Evolutionary conservation across 2,113 vertebrate genomes (phyloP), one percentile per base, ranked within the genome.

Genomic region (Cacatua alba): DNA sequence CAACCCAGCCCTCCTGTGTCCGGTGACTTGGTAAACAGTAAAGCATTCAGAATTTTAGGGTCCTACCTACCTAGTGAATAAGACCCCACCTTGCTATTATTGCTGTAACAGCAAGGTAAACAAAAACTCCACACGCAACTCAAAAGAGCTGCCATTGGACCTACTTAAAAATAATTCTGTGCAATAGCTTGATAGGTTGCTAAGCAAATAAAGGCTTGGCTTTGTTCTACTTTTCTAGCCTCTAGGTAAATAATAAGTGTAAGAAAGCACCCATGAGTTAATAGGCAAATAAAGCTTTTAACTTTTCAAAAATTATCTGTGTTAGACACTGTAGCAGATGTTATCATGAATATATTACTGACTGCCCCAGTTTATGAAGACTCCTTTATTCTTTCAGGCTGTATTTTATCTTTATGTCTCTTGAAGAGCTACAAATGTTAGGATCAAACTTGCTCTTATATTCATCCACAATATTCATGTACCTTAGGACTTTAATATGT

Each of bases 191-290:
- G 67, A 82, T 83, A 94, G n/a, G 75, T 92, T 96, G 43, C 59
- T 96, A 77, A 93, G 74, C 91, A 97, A 98, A 97, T 91, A 96
- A 94, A 97, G 88, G 74, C 86, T 87, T 2, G 16, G 62, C 75
- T 94, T 95, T 97, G 82, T 95, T 92, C 92, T 96, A n/a, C 49
- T 97, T 95, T 95, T 86, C 91, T 96, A 95, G 83, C 90, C 90
- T 86, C 59, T 86, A 80, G 90, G 88, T 95, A 96, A 96, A 92
- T 84, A 97, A 80, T 10, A 80, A 90, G 70, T 41, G 64, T 52
- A 85, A 82, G 79, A 96, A 95, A 96, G 44, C 15, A 91, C 77
- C 65, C 77, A 63, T 0, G 25, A 93, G 63, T 68, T 94, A 93
- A 69, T 79, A 82, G 94, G 55, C 78, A 95, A 95, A 97, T 93